Base-by-base conservation (phyloP, 2,113 vertebrate genomes). In the Trematocara unimaculatum region DNA sequence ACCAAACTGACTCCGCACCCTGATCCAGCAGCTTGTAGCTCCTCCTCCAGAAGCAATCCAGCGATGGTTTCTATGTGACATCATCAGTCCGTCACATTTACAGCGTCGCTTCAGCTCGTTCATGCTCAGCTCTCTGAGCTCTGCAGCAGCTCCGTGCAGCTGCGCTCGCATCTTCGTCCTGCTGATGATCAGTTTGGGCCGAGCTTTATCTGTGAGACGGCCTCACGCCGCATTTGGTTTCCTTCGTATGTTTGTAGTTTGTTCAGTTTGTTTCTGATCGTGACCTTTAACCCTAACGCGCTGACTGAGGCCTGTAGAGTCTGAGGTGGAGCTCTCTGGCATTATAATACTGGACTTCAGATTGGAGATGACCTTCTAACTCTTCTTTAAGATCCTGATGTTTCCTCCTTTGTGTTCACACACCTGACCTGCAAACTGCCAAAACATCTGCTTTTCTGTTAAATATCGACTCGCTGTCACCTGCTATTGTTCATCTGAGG, bases 391-490 rank as follows among this genome's bases (percentile, higher is more conserved):
- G 17, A 8, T 51, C 15, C 49, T 58, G 56, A 31, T 60, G 56
- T 60, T 60, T 60, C 56, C 56, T 58, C 26, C 4, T 31, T 0
- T 31, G 55, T 62, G 58, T 62, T 12, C 29, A 3, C 60, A 20
- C 33, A n/a, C 33, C 33, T 64, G 60, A 64, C 17, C 58, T 33
- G 29, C 31, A 64, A 64, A 38, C 60, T n/a, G 18, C 17, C 33
- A n/a, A 67, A 67, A 67, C 33, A 5, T 38, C 60, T 38, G 0
- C 9, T 38, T 38, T 64, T 47, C 3, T 47, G 45, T 47, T 17
- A 47, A 47, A 40, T 40, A 20, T 0, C 0, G 33, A 2, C 35
- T 0, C 10, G 10, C 33, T 40, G 62, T 40, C 35, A 42, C n/a
- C 2, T 0, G 33, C 60, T 42, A 2, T 23, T 15, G 64, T 42